phyloP scores from a whole-genome alignment of 2,888 invertebrate genomes.

The Odontocerum albicorne region DNA sequence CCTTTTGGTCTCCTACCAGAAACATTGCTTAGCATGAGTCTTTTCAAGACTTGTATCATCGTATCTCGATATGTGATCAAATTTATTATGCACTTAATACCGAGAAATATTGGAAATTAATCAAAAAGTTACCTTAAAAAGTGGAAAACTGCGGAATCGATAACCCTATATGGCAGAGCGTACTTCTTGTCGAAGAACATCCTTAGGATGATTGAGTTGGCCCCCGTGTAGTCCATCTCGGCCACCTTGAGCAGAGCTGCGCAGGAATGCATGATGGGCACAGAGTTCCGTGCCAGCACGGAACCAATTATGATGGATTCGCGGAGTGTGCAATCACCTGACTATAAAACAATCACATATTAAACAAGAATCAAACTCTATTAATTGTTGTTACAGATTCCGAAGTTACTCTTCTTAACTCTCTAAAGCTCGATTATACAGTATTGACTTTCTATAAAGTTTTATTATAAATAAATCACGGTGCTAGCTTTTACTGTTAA shows the following conservation, averaged over 20 bases:
- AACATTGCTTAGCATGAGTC: no score
- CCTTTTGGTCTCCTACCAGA: no score
- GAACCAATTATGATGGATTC: constrained; percentile 96
- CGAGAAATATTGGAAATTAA: no score
- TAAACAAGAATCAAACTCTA: no score
- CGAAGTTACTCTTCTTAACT: no score
- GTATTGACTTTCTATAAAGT: not conserved
- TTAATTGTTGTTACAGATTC: constrained; percentile 1
- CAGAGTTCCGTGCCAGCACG: constrained; percentile 85
- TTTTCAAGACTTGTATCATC: no score
- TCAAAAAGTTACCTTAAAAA: constrained; percentile 87
- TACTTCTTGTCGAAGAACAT: constrained; percentile 97
- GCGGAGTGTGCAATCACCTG: constrained; percentile 90
- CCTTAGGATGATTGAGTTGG: constrained; percentile 92
- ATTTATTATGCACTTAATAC: no score
- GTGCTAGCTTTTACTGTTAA: not conserved
- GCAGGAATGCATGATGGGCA: constrained; percentile 93
- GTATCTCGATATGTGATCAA: no score
- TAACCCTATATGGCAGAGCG: constrained; percentile 91
- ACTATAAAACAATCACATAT: constrained; percentile 54
- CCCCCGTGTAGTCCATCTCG: constrained; percentile 96
- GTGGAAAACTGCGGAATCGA: constrained; percentile 94
- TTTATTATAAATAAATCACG: not conserved
- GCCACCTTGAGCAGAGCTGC: constrained; percentile 95
- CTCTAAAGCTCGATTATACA: not conserved